Percentiles rank a stretch among this genome's conserved stretches.
Conservation (phyloP, 2,888 invertebrate genomes). For the Macroteleia sp. region DNA sequence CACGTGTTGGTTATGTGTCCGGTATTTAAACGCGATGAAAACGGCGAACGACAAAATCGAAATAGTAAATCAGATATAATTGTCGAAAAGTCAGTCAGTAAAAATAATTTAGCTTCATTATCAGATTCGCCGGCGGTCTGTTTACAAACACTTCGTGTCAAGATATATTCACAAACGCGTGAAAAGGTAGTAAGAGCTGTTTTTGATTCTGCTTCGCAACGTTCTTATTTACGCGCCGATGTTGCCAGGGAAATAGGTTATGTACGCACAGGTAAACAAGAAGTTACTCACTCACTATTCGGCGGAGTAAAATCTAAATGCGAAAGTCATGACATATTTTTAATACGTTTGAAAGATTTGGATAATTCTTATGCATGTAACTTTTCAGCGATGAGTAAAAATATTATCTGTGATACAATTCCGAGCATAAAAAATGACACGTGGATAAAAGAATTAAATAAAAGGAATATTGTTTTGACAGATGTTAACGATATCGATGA, state of each 20-base stretch:
- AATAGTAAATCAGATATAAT: neutral
- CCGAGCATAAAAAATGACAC: constrained; percentile 31
- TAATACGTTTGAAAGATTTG: constrained; percentile 19
- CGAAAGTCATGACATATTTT: constrained; percentile 8
- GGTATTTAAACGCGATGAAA: neutral
- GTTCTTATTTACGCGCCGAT: constrained; percentile 66
- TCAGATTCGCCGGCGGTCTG: constrained; percentile 32
- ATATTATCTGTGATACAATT: constrained; percentile 44
- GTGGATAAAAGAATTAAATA: constrained; percentile 45
- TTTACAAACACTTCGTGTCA: constrained; percentile 67
- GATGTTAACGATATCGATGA: constrained; percentile 12
- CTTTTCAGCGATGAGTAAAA: constrained; percentile 46
- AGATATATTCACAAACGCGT: constrained; percentile 35
- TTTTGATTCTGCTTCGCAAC: constrained; percentile 67
- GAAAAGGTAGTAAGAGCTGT: constrained; percentile 55
- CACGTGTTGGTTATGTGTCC: constrained; percentile 67
- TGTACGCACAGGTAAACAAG: neutral
- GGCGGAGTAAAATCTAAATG: constrained; percentile 11
- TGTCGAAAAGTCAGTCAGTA: neutral
- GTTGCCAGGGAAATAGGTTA: constrained; percentile 18
- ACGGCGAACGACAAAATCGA: neutral
- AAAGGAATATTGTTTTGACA: constrained; percentile 26
- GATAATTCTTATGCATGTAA: constrained; percentile 41
- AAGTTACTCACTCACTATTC: constrained; percentile 9
- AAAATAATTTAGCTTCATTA: constrained; percentile 1